A percentile compares a stretch with the other conserved stretches of the same genome.
phyloP scores from a whole-genome alignment of 2,113 vertebrate genomes.

The Stigmatopora nigra region DNA sequence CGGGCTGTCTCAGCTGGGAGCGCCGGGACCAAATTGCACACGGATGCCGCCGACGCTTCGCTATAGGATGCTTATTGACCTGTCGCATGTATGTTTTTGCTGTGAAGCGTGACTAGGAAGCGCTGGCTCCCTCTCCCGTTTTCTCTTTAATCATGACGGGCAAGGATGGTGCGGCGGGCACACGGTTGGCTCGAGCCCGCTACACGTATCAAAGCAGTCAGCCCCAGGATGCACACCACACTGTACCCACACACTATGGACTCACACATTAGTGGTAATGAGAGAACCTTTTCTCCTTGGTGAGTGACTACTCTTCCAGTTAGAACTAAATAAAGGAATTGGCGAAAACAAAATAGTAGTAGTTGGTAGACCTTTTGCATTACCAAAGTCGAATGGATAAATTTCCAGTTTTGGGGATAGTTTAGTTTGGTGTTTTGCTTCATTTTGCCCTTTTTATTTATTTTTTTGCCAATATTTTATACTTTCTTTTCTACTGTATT shows the following conservation, averaged over 20 bases:
- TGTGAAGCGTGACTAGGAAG: slow-evolving; percentile 54
- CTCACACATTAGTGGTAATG: slow-evolving; percentile 50
- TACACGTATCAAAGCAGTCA: slow-evolving; percentile 69
- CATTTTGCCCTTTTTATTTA: too few species aligned
- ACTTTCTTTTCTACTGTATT: too few species aligned
- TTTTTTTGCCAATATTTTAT: too few species aligned
- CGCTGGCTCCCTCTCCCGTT: slow-evolving; percentile 44
- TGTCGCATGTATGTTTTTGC: slow-evolving; percentile 45
- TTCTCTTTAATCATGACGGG: slow-evolving; percentile 70
- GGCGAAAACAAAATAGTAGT: background rate
- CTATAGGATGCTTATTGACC: slow-evolving; percentile 64
- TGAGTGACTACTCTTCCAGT: slow-evolving; percentile 27
- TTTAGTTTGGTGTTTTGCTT: too few species aligned
- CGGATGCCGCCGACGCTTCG: slow-evolving; percentile 25
- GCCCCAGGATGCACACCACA: slow-evolving; percentile 64
- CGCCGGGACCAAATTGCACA: slow-evolving; percentile 40
- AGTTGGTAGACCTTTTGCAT: background rate
- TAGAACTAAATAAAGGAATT: slow-evolving; percentile 16
- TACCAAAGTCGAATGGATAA: background rate
- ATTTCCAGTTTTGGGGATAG: background rate
- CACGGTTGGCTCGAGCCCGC: slow-evolving; percentile 58
- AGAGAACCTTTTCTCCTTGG: slow-evolving; percentile 28
- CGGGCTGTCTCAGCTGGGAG: slow-evolving; percentile 44
- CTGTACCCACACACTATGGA: slow-evolving; percentile 56
- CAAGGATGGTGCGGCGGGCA: slow-evolving; percentile 50